These are phyloP conservation scores for Pelmatolapia mariae DNA, from an alignment of 2,113 vertebrate species.

Conservation along the genomic window DNA sequence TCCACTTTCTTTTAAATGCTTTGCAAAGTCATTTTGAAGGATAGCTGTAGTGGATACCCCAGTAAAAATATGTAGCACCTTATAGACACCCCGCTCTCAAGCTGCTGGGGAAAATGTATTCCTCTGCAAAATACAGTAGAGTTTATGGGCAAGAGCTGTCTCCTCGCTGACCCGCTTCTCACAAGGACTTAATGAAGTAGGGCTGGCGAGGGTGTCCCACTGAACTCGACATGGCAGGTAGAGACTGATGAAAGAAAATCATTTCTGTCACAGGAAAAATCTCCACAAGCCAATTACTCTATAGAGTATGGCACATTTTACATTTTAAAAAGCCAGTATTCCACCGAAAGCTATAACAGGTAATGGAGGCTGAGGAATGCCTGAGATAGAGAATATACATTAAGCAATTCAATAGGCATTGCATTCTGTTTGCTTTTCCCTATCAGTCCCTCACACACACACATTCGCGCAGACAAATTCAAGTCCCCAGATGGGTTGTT, in stretches of 20 bases:
- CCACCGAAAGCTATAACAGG: slow-evolving; percentile 8
- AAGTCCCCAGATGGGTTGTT: slow-evolving; percentile 58
- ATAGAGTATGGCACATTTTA: slow-evolving; percentile 24
- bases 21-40: slow-evolving; percentile 30
- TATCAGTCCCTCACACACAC: background rate
- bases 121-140: slow-evolving; percentile 18
- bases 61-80: slow-evolving; percentile 3
- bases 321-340: slow-evolving; percentile 27
- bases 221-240: slow-evolving; percentile 54
- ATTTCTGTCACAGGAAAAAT: slow-evolving; percentile 49
- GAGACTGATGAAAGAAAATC: slow-evolving; percentile 58
- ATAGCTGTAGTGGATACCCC: background rate
- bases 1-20: background rate
- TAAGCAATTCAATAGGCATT: slow-evolving; percentile 46
- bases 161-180: slow-evolving; percentile 50
- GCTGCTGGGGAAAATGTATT: slow-evolving; percentile 16
- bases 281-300: slow-evolving; percentile 55
- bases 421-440: slow-evolving; percentile 7
- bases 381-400: slow-evolving; percentile 45
- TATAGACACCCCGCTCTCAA: background rate
- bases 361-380: slow-evolving; percentile 32
- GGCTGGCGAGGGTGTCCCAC: slow-evolving; percentile 40
- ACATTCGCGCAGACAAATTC: background rate
- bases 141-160: slow-evolving; percentile 26
- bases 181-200: slow-evolving; percentile 52